A percentile compares a stretch with the other conserved stretches of the same genome.
Evolutionary conservation across 2,888 invertebrate species (phyloP).

Genomic region (Athalia circularis): DNA sequence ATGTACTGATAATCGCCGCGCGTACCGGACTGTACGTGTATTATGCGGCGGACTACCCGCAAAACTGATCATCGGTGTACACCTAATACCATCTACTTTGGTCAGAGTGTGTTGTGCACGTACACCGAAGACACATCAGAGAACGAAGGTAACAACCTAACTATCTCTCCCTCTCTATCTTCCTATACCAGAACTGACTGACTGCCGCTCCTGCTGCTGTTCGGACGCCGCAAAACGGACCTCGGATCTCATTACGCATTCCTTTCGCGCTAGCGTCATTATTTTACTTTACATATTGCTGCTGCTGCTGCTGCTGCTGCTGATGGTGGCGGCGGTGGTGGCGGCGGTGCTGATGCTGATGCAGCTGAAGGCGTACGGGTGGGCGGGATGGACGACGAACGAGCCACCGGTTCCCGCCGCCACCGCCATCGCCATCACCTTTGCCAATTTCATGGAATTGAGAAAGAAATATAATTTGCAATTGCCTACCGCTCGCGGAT

Average conservation of each 20-base stretch:
- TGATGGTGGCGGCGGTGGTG: too few species aligned
- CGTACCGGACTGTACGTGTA: too few species aligned
- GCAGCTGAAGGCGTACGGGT: slow-evolving; percentile 59
- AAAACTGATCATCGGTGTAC: too few species aligned
- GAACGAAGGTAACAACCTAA: neutral
- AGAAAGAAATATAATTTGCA: slow-evolving; percentile 41
- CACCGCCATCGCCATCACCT: slow-evolving; percentile 47
- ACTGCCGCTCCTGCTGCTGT: too few species aligned
- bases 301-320: slow-evolving; percentile 36
- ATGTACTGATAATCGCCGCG: too few species aligned
- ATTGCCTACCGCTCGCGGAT: neutral
- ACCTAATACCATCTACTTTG: too few species aligned
- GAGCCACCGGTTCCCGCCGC: neutral
- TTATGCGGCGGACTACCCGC: too few species aligned
- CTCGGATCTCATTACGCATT: slow-evolving; percentile 66
- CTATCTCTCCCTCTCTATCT: neutral
- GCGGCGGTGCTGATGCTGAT: too few species aligned
- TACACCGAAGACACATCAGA: neutral
- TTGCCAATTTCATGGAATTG: slow-evolving; percentile 61
- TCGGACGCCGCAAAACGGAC: slow-evolving; percentile 19
- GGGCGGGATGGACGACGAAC: slow-evolving; percentile 30
- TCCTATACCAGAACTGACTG: too few species aligned
- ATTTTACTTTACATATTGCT: slow-evolving; percentile 65
- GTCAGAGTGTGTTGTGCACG: too few species aligned
- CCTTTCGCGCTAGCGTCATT: slow-evolving; percentile 70